These are phyloP conservation scores for Alosa sapidissima DNA, from an alignment of 2,797 vertebrate species.

Conservation along the genomic window DNA sequence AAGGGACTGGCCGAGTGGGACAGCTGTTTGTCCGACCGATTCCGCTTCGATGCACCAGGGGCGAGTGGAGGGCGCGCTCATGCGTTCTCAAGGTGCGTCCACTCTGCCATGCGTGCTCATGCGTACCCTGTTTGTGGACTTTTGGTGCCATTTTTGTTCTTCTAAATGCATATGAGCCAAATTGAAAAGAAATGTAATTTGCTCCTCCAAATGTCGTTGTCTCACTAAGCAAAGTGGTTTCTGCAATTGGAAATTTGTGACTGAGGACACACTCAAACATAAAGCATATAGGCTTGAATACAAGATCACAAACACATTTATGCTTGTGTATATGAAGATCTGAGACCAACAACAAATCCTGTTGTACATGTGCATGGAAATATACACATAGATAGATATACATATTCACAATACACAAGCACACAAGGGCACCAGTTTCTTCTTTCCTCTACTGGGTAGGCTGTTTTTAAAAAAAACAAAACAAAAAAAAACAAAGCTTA, in stretches of 20 bases:
- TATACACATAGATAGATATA: constrained; percentile 21
- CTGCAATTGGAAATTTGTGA: not conserved
- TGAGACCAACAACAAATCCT: not conserved
- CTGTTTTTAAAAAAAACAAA: not conserved
- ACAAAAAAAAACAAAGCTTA: not conserved
- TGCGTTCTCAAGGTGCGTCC: not conserved
- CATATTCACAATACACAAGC: constrained; percentile 32
- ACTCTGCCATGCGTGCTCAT: constrained; percentile 17
- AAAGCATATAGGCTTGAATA: not conserved
- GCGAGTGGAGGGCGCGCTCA: not conserved
- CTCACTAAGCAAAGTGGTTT: not conserved
- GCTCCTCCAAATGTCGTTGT: not conserved
- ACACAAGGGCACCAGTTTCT: not conserved
- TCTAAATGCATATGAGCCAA: not conserved
- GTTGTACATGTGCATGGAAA: not conserved
- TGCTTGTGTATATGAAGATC: not conserved
- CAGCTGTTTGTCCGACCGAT: constrained; percentile 10
- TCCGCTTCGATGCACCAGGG: not conserved
- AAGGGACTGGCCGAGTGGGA: constrained; percentile 30
- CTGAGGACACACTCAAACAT: constrained; percentile 11
- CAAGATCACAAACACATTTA: constrained; percentile 4
- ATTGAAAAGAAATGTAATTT: not conserved
- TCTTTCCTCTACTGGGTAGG: not conserved
- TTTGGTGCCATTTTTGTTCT: constrained; percentile 42
- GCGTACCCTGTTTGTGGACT: constrained; percentile 35